Conservation (phyloP, 2,113 vertebrate species). For the Malaclemys terrapin region DNA sequence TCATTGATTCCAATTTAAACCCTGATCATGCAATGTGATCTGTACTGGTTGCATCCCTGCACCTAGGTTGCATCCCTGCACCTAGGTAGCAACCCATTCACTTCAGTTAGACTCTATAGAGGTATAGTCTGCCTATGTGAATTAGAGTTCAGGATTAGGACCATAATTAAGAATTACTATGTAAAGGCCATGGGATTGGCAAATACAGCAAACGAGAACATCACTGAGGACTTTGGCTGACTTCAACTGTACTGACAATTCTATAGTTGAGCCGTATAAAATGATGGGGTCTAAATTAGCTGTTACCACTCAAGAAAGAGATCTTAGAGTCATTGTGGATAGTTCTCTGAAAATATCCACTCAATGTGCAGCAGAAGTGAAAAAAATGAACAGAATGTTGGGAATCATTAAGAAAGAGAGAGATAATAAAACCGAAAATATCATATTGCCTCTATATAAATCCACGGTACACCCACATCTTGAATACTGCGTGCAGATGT, state of each 20-base stretch:
- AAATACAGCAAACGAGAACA: not conserved
- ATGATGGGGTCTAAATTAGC: no score
- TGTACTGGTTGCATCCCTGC: rapidly evolving
- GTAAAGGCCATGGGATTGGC: not conserved
- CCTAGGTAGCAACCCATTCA: rapidly evolving
- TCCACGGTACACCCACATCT: no score
- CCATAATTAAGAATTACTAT: not conserved
- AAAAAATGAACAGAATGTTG: no score
- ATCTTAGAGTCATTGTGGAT: no score
- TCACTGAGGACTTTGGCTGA: not conserved
- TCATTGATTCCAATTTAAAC: rapidly evolving
- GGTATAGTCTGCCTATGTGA: not conserved
- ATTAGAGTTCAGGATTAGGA: not conserved
- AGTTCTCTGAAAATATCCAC: no score
- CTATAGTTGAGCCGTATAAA: conserved; percentile 1
- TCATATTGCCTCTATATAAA: no score
- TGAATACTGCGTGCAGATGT: no score
- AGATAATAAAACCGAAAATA: no score
- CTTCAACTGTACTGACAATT: not conserved
- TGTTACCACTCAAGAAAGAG: no score
- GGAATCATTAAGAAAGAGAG: no score
- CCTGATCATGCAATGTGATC: rapidly evolving
- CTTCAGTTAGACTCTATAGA: rapidly evolving
- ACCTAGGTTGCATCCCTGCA: rapidly evolving
- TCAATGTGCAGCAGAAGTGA: no score